Base-by-base conservation (phyloP, 2,113 vertebrate species). In the Leucoraja erinaceus region DNA sequence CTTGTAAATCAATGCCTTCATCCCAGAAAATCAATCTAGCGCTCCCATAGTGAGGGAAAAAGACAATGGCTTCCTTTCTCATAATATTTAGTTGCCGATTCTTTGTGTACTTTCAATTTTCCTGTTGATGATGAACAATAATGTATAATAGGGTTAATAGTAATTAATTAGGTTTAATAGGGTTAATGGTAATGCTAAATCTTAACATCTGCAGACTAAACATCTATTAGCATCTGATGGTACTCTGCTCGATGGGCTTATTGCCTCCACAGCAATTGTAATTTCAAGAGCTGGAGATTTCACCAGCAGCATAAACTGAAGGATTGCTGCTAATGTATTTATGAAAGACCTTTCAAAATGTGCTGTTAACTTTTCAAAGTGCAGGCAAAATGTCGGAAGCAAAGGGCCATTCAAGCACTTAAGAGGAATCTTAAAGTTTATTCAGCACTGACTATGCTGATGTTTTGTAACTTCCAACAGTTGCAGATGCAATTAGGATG, bases 311-410 rank as follows among this genome's bases (percentile, higher is more conserved):
- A 12, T 14, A 75, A 25, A 5, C n/a, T 77, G 75, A 33, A 77
- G n/a, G 25, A 75, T 25, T 28, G 75, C 33, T 77, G 75, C 4
- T 31, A 33, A 33, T 12, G 31, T 11, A 33, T 77, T 11, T 77
- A 3, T 77, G 12, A 33, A 77, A 11, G 8, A 33, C 31, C 6
- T 77, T 77, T 77, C 33, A 33, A 77, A 77, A 33, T n/a, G 10
- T 77, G n/a, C 31, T 18, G 75, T 77, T 77, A 77, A 75, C n/a
- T 77, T 77, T 77, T 77, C 75, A 77, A 77, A 77, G n/a, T 33
- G 1, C 25, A 3, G 75, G 10, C 75, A 77, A 77, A 31, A 33
- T 77, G 11, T 77, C 0, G n/a, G 75, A 77, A 77, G 75, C 7
- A 33, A 77, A n/a, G 75, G n/a, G 10, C 16, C 75, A 77, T 77